Evolutionary conservation across 2,113 vertebrate genomes (phyloP).

Genomic region (Strigops habroptila): DNA sequence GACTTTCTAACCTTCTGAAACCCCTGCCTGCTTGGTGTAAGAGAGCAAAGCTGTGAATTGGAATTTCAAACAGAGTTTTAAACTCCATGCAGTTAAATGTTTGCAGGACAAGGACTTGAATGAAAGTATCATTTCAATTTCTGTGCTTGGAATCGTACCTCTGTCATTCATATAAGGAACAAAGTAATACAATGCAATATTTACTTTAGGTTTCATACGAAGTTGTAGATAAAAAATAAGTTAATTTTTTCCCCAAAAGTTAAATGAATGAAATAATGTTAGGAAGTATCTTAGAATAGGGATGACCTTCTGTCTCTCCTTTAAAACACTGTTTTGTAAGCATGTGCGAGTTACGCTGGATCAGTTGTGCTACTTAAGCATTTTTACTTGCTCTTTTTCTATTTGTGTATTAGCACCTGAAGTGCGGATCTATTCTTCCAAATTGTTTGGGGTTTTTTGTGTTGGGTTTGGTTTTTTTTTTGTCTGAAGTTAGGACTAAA

Average conservation of each 20-base stretch:
- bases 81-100: neutral
- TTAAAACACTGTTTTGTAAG: neutral
- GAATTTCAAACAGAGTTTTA: neutral
- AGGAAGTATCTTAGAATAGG: neutral
- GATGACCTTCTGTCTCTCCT: neutral
- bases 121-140: neutral
- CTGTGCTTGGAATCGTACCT: neutral
- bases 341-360: neutral
- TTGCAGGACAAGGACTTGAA: neutral
- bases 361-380: neutral
- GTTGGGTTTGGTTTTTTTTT: neutral
- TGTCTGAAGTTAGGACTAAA: neutral
- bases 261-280: neutral
- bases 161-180: neutral
- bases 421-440: neutral
- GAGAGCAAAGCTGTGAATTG: neutral
- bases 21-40: accelerated
- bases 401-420: neutral
- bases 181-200: neutral
- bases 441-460: neutral
- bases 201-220: neutral
- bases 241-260: neutral
- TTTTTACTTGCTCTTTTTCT: neutral
- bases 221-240: neutral
- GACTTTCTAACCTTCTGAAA: neutral